Conservation (phyloP, 2,888 invertebrate species). For the Orgyia antiqua region DNA sequence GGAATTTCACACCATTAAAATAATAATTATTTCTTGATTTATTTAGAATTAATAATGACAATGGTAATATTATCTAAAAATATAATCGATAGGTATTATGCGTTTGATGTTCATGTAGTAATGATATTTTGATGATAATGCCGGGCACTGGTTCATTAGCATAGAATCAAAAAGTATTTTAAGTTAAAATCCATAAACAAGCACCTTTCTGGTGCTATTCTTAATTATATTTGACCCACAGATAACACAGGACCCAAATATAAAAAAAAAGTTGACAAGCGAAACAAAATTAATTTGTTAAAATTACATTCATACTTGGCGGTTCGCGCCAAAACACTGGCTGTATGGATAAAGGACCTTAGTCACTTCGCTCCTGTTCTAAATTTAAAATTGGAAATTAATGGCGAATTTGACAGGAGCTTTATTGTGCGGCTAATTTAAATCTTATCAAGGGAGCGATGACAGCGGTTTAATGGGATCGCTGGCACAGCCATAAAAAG, state of each 20-base stretch:
- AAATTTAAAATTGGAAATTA: conserved; percentile 71
- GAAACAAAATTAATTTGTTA: conserved; percentile 45
- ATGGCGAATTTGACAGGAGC: conserved; percentile 77
- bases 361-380: conserved; percentile 61
- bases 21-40: too few species aligned
- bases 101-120: too few species aligned
- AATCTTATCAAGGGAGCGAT: conserved; percentile 74
- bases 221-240: conserved; percentile 26
- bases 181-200: too few species aligned
- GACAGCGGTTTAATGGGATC: conserved; percentile 75
- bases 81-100: too few species aligned
- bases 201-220: too few species aligned
- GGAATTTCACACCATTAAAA: too few species aligned
- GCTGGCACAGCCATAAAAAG: conserved; percentile 58
- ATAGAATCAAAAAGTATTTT: too few species aligned
- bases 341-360: conserved; percentile 11
- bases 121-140: too few species aligned
- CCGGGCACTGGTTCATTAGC: too few species aligned
- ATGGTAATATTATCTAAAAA: too few species aligned
- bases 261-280: conserved; percentile 27
- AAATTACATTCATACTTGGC: conserved; percentile 29
- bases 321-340: conserved; percentile 17
- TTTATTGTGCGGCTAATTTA: conserved; percentile 75
- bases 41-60: too few species aligned
- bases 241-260: conserved; percentile 35